These are phyloP conservation scores for Archegozetes longisetosus DNA, from an alignment of 1,140 invertebrate genomes.

Conservation along the genomic window DNA sequence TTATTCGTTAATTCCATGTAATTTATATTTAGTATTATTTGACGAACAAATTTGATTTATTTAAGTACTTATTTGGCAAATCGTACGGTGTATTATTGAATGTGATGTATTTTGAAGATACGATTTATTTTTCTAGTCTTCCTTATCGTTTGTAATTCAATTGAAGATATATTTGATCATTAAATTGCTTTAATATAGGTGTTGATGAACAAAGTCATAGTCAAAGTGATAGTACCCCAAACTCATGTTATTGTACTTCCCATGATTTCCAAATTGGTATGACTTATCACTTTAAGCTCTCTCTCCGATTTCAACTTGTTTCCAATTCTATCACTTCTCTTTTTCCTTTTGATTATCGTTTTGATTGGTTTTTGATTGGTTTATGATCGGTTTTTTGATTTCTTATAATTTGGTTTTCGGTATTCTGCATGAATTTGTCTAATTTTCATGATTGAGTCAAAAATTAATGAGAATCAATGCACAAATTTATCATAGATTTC, in stretches of 20 bases:
- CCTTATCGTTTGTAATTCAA: too few species aligned
- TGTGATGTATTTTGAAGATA: too few species aligned
- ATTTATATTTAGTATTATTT: too few species aligned
- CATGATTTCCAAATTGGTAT: neutral
- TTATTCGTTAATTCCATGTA: too few species aligned
- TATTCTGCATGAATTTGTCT: neutral
- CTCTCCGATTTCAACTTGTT: neutral
- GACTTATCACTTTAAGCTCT: neutral
- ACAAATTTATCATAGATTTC: neutral
- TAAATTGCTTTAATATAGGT: too few species aligned
- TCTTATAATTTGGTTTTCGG: neutral
- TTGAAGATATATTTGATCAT: too few species aligned
- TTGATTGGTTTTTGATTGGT: neutral
- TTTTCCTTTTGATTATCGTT: neutral
- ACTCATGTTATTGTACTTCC: neutral
- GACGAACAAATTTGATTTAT: too few species aligned
- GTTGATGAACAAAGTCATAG: neutral
- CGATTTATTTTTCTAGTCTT: too few species aligned
- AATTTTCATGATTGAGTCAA: neutral
- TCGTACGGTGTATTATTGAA: too few species aligned
- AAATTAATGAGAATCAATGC: too few species aligned
- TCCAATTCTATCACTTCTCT: neutral
- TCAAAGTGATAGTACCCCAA: neutral
- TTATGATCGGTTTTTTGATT: neutral
- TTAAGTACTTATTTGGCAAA: too few species aligned